phyloP scores from a whole-genome alignment of 2,113 vertebrate species.

The Centropus bengalensis region DNA sequence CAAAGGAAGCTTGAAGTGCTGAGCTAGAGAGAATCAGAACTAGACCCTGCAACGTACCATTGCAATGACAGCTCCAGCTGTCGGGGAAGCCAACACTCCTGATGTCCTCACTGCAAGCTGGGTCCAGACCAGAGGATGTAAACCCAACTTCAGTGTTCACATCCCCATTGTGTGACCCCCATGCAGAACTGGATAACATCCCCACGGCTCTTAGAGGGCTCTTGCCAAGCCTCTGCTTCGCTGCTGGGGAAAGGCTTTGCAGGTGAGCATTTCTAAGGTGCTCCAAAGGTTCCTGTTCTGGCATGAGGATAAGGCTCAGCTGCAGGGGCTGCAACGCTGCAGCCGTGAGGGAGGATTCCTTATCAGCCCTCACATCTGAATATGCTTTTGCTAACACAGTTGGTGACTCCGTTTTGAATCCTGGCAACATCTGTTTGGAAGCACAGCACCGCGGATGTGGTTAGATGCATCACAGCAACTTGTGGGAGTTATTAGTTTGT shows the following conservation, averaged over 20 bases:
- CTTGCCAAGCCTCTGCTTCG: not conserved
- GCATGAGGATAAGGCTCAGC: not conserved
- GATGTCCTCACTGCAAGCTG: not conserved
- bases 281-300: not conserved
- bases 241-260: not conserved
- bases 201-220: not conserved
- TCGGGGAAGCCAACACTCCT: not conserved
- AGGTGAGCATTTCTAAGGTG: not conserved
- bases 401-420: not conserved
- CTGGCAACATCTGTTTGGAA: constrained; percentile 27
- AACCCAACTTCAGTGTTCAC: not conserved
- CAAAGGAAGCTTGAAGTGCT: not conserved
- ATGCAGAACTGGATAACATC: not conserved
- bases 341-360: not conserved
- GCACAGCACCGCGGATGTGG: not conserved
- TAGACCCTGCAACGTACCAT: not conserved
- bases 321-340: not conserved
- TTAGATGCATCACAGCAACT: not conserved
- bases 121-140: not conserved
- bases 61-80: not conserved
- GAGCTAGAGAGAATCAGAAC: not conserved
- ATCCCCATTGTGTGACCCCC: not conserved
- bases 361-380: constrained; percentile 1
- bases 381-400: not conserved
- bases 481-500: not conserved